Base-by-base conservation (phyloP, 2,797 vertebrate species). In the Darevskia nairensis region DNA sequence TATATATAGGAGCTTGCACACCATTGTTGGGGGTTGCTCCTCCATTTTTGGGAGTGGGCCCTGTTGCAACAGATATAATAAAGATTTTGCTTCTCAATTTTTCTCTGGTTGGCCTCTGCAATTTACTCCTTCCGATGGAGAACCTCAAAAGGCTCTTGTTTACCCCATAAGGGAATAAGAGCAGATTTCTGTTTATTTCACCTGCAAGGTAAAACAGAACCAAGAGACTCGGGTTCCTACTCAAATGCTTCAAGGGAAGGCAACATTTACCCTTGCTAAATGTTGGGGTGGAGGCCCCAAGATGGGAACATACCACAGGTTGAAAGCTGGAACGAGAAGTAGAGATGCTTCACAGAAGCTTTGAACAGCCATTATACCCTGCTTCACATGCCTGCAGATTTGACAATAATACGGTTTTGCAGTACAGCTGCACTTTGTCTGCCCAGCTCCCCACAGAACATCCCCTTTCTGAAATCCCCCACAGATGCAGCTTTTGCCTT, bases 281-380 rank as follows among this genome's bases (percentile, higher is more conserved):
- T 17, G 15, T 35, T 35, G 35, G 27, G 32, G 17, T n/a, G 59
- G 5, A 89, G 81, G 13, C 86, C 0, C 0, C 78, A 86, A 88
- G 78, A 41, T 21, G 27, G 46, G 55, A 39, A 86, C n/a, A 32
- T 44, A 13, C 35, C 25, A 61, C 88, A 80, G n/a, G 74, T 86
- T 88, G 85, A 86, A 80, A 77, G 85, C 89, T 85, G 86, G 91
- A 93, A 91, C 68, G 87, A 15, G 76, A 89, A 86, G 74, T 66
- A 88, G 25, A 69, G 39, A 41, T 66, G 85, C 90, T 86, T 90
- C 90, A 2, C 25, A 69, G 90, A 91, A 86, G 55, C 95, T 93
- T 92, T 94, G 91, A 94, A 95, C 95, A 92, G 87, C 68, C 32
- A 1, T 89, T 92, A 86, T 89, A 89, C 90, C 85, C 84, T 44